Evolutionary conservation across 2,888 invertebrate genomes (phyloP), one percentile per base, ranked within the genome.

Genomic region (Endotricha flammealis): DNA sequence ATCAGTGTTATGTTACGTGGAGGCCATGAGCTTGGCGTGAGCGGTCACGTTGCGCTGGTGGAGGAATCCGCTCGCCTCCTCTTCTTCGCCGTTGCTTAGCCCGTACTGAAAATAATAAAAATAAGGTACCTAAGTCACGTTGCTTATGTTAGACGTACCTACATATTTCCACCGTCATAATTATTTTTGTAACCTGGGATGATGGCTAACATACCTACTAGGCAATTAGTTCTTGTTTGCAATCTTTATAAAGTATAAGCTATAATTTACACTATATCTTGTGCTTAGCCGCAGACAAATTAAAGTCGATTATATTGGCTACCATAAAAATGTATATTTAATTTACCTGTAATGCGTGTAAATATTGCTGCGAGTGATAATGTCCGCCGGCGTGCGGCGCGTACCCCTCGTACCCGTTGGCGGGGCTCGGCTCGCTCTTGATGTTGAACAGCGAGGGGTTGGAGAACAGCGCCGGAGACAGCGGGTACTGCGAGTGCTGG

Each of bases 41-140:
- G 93, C 93, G 24, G 94, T 93, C 46, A 94, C 94, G 81, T 94
- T 94, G 65, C 94, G 93, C 69, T 94, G 94, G 77, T 94, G 94
- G 65, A 94, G 92, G 76, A 93, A 93, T 14, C 93, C 92, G 44
- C 89, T 89, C 48, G 91, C 88, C 46, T 93, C 93, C 29, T 89
- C 81, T 32, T 85, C 85, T 38, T 82, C 83, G 38, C 73, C 64
- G 46, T 64, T 64, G 46, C 76, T 68, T 13, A 86, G 64, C 0
- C 86, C 87, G 51, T 86, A 87, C 80, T 87, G 73, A 1, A 57
- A 54, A 25, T 2, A 13, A 20, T n/a, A 31, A 24, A 8, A 8
- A 12, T 12, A 23, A 22, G 32, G 14, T 13, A n/a, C n/a, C n/a
- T n/a, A n/a, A n/a, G n/a, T n/a, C n/a, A n/a, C n/a, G n/a, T n/a